phyloP scores from a whole-genome alignment of 2,113 vertebrate species.

The Petrocephalus microphthalmus region DNA sequence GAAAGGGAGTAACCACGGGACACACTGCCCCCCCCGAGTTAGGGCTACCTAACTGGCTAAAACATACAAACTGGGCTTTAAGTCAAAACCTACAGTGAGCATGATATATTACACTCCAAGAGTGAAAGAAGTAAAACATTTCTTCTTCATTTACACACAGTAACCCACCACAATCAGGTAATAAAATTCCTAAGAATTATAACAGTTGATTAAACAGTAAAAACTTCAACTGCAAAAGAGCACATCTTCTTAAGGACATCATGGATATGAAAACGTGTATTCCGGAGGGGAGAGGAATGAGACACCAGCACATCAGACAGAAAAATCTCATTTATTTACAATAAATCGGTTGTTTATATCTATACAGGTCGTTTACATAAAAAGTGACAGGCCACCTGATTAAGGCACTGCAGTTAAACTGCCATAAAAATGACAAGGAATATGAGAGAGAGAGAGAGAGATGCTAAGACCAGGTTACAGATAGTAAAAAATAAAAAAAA shows the following conservation, averaged over 20 bases:
- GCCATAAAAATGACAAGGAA: background rate
- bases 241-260: background rate
- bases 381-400: background rate
- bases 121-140: background rate
- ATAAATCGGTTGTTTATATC: conserved; percentile 17
- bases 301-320: background rate
- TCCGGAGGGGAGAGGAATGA: background rate
- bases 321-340: conserved; percentile 30
- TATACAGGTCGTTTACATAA: conserved; percentile 18
- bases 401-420: conserved; percentile 14
- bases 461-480: background rate
- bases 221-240: background rate
- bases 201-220: background rate
- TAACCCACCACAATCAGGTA: background rate
- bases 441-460: background rate
- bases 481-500: background rate
- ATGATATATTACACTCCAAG: background rate
- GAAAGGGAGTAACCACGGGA: background rate
- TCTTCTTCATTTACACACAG: background rate
- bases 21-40: background rate
- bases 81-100: background rate
- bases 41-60: background rate
- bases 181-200: background rate
- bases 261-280: background rate
- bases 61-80: background rate